Percentiles rank a stretch among this genome's conserved stretches.
Conservation (phyloP, 2,113 vertebrate genomes). For the Smithornis capensis region DNA sequence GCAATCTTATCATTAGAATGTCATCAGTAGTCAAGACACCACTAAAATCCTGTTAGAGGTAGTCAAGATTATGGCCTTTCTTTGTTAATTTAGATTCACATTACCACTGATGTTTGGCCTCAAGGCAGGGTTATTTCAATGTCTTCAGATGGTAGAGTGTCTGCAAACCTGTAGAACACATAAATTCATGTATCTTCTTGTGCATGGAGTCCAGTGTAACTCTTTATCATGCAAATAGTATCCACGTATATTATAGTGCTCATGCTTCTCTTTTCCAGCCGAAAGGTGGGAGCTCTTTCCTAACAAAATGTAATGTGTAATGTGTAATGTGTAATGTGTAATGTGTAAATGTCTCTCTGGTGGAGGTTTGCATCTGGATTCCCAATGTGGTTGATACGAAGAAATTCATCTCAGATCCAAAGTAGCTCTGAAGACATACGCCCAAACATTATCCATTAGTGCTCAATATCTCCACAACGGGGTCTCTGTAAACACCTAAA, state of each 20-base stretch:
- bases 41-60: slow-evolving; percentile 19
- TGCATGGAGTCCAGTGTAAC: not conserved
- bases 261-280: not conserved
- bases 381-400: accelerated
- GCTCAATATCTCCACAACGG: not conserved
- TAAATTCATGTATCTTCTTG: not conserved
- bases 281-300: not conserved
- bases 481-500: not conserved
- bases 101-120: not conserved
- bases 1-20: slow-evolving; percentile 29
- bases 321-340: too few species aligned
- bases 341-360: accelerated
- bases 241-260: not conserved
- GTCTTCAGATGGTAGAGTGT: not conserved
- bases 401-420: not conserved
- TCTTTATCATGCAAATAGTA: not conserved
- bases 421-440: not conserved
- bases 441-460: not conserved
- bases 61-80: slow-evolving; percentile 21
- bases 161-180: not conserved
- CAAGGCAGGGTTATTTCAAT: not conserved
- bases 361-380: not conserved
- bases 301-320: too few species aligned
- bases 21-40: slow-evolving; percentile 26
- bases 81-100: slow-evolving; percentile 13